Percentiles rank a stretch among this genome's conserved stretches.
Evolutionary conservation across 2,797 vertebrate species (phyloP).

Genomic region (Octomys mimax): DNA sequence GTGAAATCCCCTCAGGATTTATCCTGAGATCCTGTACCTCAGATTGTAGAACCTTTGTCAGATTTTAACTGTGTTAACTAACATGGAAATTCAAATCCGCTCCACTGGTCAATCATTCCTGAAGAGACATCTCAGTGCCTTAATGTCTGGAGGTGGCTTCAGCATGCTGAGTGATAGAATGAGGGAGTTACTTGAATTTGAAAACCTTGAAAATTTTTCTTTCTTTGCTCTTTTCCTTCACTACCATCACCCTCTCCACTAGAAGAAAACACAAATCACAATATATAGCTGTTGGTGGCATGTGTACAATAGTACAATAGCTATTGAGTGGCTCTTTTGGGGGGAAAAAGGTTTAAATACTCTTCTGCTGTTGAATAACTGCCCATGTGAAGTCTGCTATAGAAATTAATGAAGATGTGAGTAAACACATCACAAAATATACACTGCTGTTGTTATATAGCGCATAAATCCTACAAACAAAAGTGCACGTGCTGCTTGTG

Average conservation of each 20-base stretch:
- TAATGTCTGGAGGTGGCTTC: background rate
- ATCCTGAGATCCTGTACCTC: too few species aligned
- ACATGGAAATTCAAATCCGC: slow-evolving; percentile 12
- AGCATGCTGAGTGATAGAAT: background rate
- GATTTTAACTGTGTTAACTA: background rate
- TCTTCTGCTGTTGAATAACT: slow-evolving; percentile 16
- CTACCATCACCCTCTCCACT: background rate
- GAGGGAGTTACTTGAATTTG: background rate
- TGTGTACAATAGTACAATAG: background rate
- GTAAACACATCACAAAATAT: slow-evolving; percentile 45
- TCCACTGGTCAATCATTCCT: background rate
- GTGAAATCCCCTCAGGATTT: too few species aligned
- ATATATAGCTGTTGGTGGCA: background rate
- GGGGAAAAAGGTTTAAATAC: background rate
- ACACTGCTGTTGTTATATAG: background rate
- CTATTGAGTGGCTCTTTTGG: background rate
- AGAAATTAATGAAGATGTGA: slow-evolving; percentile 45
- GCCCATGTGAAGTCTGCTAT: background rate
- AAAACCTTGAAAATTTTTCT: background rate
- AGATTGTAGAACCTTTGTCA: too few species aligned
- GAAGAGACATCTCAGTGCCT: background rate
- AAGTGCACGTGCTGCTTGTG: background rate
- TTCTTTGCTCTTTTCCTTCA: background rate
- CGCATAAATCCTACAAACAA: slow-evolving; percentile 26
- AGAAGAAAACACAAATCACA: slow-evolving; percentile 55